Evolutionary conservation across 2,888 invertebrate species (phyloP).

Genomic region (Cephus pygmeus): DNA sequence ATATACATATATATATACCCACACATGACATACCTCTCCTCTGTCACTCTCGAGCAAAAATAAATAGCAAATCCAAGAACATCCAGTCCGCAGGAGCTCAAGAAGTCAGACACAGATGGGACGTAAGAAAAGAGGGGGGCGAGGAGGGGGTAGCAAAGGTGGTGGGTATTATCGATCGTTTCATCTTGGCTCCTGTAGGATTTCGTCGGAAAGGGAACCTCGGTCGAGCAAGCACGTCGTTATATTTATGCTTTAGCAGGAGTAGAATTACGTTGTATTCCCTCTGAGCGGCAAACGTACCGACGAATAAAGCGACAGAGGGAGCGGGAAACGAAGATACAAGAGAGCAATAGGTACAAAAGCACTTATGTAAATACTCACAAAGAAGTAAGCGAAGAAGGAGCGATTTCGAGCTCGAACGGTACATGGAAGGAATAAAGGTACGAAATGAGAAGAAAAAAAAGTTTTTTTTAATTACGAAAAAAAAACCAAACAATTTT

Average conservation of each 20-base stretch:
- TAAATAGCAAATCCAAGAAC: too few species aligned
- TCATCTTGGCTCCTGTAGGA: background rate
- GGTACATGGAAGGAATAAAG: background rate
- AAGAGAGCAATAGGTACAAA: too few species aligned
- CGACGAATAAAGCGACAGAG: background rate
- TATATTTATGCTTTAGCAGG: too few species aligned
- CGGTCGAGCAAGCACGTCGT: too few species aligned
- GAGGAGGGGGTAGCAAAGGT: background rate
- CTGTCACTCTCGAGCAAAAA: too few species aligned
- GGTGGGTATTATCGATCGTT: background rate
- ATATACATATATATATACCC: too few species aligned
- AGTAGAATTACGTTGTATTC: background rate
- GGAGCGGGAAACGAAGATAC: too few species aligned
- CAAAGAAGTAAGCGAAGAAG: background rate
- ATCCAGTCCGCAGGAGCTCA: too few species aligned
- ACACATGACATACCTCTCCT: too few species aligned
- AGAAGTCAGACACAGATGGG: too few species aligned
- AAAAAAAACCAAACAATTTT: background rate
- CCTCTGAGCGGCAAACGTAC: background rate
- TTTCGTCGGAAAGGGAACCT: background rate
- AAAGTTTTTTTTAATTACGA: background rate
- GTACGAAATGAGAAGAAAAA: background rate
- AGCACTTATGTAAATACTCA: background rate
- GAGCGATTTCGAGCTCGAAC: background rate
- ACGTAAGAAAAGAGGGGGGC: too few species aligned